Evolutionary conservation across 2,113 vertebrate species (phyloP).

Genomic region (Albula glossodonta): DNA sequence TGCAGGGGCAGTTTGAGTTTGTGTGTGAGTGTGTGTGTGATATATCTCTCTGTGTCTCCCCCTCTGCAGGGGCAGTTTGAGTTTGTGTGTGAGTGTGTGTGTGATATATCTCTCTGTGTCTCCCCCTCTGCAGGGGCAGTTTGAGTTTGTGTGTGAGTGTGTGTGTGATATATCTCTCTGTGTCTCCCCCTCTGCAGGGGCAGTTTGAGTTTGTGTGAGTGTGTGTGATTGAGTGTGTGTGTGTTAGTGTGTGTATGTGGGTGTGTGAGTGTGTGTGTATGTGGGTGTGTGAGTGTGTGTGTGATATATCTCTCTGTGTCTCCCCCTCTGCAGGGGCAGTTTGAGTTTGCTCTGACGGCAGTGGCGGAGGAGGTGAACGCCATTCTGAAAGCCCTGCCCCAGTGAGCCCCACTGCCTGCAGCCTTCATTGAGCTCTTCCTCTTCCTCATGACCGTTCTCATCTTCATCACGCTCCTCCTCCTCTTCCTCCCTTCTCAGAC

Average conservation of each 20-base stretch:
- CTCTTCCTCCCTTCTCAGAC: not conserved
- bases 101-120: too few relatives aligned
- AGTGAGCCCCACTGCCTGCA: conserved; percentile 65
- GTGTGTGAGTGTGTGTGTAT: not conserved
- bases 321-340: conserved; percentile 85
- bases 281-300: conserved; percentile 15
- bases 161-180: too few relatives aligned
- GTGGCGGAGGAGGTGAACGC: conserved; percentile 97
- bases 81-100: too few relatives aligned
- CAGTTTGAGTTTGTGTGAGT: too few relatives aligned
- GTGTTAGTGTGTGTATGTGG: not conserved
- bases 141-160: too few relatives aligned
- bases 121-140: too few relatives aligned
- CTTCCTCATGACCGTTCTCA: not conserved
- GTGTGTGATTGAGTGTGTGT: too few relatives aligned
- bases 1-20: too few relatives aligned
- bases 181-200: too few relatives aligned
- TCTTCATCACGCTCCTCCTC: not conserved
- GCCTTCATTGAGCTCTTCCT: not conserved
- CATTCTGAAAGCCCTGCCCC: conserved; percentile 92
- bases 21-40: too few relatives aligned
- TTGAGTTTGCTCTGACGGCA: conserved; percentile 93
- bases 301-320: conserved; percentile 41
- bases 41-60: too few relatives aligned
- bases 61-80: too few relatives aligned